phyloP scores from a whole-genome alignment of 2,888 invertebrate genomes.

The Stegophylla sp. region DNA sequence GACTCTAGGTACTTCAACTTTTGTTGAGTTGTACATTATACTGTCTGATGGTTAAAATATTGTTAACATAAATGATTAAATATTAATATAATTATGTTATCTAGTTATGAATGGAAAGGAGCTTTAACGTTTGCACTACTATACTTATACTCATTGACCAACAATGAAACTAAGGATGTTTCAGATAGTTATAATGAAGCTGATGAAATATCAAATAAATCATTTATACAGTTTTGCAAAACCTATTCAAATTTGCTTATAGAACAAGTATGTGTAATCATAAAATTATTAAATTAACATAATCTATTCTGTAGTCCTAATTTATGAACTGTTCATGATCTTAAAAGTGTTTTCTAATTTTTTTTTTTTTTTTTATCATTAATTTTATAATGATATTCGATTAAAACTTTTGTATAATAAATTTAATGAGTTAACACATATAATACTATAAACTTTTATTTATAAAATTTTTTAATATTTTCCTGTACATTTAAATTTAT shows the following conservation, averaged over 20 bases:
- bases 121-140: slow-evolving; percentile 47
- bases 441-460: too few species aligned
- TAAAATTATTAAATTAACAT: not conserved
- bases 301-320: too few species aligned
- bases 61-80: not conserved
- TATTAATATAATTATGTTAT: not conserved
- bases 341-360: too few species aligned
- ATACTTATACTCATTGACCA: slow-evolving; percentile 36
- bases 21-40: not conserved
- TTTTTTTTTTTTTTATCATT: too few species aligned
- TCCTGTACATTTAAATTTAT: too few species aligned
- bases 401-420: too few species aligned
- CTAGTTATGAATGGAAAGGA: slow-evolving; percentile 49
- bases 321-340: too few species aligned
- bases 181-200: slow-evolving; percentile 27
- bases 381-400: too few species aligned
- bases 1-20: slow-evolving; percentile 24
- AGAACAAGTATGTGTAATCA: slow-evolving; percentile 34
- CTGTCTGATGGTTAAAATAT: not conserved
- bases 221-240: slow-evolving; percentile 48
- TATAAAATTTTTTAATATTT: too few species aligned
- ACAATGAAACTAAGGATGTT: slow-evolving; percentile 44
- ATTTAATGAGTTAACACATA: too few species aligned
- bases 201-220: slow-evolving; percentile 49
- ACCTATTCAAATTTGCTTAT: slow-evolving; percentile 33